Percentiles rank a stretch among this genome's conserved stretches.
These are phyloP conservation scores for Rhopilema esculentum DNA, from an alignment of 30 jellyfish, hydroid and myxozoan species.

Conservation along the genomic window DNA sequence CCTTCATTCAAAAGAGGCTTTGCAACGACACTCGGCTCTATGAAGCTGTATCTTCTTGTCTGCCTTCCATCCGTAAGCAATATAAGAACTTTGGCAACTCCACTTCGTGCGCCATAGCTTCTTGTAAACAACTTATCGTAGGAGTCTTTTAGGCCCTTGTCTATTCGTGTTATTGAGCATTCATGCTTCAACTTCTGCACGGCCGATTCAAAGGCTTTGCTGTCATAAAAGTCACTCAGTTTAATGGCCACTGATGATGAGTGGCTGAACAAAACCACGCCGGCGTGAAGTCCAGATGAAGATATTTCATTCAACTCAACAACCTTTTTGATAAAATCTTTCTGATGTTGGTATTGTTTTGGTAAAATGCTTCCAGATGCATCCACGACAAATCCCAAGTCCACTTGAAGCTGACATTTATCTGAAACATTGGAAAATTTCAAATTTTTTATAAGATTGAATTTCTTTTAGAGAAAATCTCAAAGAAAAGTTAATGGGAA, in stretches of 20 bases:
- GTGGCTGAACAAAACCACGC: conserved; percentile 66
- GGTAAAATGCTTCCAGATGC: conserved; percentile 68
- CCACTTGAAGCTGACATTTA: conserved; percentile 42
- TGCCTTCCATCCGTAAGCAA: conserved; percentile 43
- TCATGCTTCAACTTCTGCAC: conserved; percentile 40
- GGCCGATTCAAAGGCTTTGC: conserved; percentile 13
- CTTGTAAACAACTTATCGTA: conserved; percentile 28
- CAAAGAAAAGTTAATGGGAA: not conserved
- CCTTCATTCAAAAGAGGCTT: conserved; percentile 47
- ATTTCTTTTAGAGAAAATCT: not conserved
- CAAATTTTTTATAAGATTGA: not conserved
- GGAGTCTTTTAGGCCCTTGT: conserved; percentile 34
- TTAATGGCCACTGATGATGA: conserved; percentile 60
- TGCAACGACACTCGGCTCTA: conserved; percentile 40
- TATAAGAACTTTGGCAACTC: conserved; percentile 17
- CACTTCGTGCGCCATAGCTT: conserved; percentile 34
- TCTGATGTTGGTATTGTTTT: conserved; percentile 49
- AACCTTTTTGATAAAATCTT: conserved; percentile 59
- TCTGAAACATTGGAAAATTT: too few species aligned
- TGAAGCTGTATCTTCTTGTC: conserved; percentile 1
- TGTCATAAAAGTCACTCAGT: conserved; percentile 38
- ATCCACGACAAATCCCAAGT: conserved; percentile 51
- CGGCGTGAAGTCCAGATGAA: conserved; percentile 46
- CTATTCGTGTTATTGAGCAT: conserved; percentile 51
- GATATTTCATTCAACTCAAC: conserved; percentile 45